Evolutionary conservation across 2,797 vertebrate genomes (phyloP), one percentile per base, ranked within the genome.

Genomic region (Chaenodraco wilsoni): DNA sequence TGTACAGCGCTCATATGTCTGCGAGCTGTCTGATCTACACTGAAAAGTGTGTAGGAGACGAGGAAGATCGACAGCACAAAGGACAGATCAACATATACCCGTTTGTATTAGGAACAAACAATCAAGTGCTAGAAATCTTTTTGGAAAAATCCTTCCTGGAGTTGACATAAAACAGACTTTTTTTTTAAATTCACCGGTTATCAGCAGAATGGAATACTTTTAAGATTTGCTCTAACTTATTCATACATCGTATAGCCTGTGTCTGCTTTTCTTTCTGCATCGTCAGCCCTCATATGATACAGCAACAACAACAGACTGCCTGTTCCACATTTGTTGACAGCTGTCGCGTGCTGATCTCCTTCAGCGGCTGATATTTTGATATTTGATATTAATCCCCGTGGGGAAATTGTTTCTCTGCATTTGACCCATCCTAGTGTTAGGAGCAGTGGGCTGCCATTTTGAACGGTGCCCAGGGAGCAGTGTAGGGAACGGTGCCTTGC

Each of bases 251-350:
- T n/a, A 17, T 41, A 15, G 16, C 21, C 50, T 52, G 9, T 16
- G 16, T 21, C 46, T 51, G 9, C 9, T 16, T 40, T 46, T 17
- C 14, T 67, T 43, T 54, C 19, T 57, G 46, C 5, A 16, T 41
- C 44, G 45, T 77, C 59, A 69, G 11, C 37, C 21, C 54, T 45
- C 2, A 72, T 72, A 50, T 66, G 16, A 27, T 63, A 65, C 10
- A 3, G 14, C 21, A 10, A 14, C 23, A 43, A 10, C 23, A 23
- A 3, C 52, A 56, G 33, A 46, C 11, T 15, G 19, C 60, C 46
- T 31, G 9, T 65, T 66, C 31, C 40, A 46, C 49, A 46, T 17
- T 16, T 69, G 67, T 56, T 63, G 51, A 72, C 76, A 64, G 63
- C 52, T 14, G 45, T 33, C 66, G 73, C 9, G 45, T 57, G 58